These are phyloP conservation scores for Pangasius sanitwongsei DNA, from an alignment of 2,797 vertebrate genomes.

Conservation along the genomic window DNA sequence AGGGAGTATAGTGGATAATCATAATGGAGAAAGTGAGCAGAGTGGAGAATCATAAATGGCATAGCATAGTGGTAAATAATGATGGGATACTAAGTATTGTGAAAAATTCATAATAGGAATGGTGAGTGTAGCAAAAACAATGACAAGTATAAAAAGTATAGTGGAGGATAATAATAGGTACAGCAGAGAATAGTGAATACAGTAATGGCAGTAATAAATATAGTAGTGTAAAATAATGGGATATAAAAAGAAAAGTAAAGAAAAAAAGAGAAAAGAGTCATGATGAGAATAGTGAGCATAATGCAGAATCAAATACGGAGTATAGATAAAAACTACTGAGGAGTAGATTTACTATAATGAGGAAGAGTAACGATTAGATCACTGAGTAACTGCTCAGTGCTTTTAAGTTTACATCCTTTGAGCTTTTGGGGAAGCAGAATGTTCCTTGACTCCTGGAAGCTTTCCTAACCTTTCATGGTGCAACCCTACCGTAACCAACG, in stretches of 20 bases:
- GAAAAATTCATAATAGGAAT: neutral
- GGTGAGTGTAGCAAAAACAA: neutral
- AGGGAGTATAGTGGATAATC: neutral
- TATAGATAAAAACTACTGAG: neutral
- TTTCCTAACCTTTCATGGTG: slow-evolving; percentile 43
- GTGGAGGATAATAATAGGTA: neutral
- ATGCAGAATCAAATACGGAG: neutral
- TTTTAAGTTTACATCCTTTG: neutral
- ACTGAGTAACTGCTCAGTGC: neutral
- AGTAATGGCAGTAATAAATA: neutral
- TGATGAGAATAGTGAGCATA: no score
- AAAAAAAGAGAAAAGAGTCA: neutral
- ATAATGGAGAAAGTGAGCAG: neutral
- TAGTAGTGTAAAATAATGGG: neutral
- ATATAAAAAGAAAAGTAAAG: neutral
- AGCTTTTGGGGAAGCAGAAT: slow-evolving; percentile 27
- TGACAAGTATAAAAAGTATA: neutral
- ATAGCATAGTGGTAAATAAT: neutral
- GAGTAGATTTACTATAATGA: neutral
- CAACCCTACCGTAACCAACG: slow-evolving; percentile 44
- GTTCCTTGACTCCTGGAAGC: slow-evolving; percentile 9
- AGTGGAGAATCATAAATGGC: no score
- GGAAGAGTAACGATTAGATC: neutral
- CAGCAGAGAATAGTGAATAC: neutral
- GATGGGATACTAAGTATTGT: neutral